Percentiles rank a stretch among this genome's conserved stretches.
Conservation (phyloP, 2,797 vertebrate genomes). For the Phataginus tetradactyla region DNA sequence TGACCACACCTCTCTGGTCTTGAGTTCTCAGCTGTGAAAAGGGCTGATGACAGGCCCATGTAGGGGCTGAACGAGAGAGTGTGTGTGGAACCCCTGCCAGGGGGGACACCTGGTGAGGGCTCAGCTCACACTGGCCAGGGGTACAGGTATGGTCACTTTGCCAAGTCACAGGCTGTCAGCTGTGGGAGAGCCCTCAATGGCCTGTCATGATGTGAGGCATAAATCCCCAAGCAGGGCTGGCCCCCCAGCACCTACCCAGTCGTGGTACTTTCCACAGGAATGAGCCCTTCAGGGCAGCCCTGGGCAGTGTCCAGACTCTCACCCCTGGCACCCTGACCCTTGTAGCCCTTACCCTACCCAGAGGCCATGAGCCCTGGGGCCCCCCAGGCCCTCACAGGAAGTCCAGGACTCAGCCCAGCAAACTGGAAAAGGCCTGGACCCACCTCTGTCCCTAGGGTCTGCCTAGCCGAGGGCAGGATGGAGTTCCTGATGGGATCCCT, state of each 20-base stretch:
- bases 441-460: neutral
- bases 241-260: neutral
- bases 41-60: neutral
- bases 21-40: conserved; percentile 30
- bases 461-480: neutral
- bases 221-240: conserved; percentile 9
- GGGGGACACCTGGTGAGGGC: neutral
- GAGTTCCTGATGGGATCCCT: neutral
- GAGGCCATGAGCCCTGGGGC: neutral
- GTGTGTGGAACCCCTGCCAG: neutral
- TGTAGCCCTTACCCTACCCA: neutral
- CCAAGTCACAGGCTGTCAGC: conserved; percentile 32
- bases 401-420: conserved; percentile 22
- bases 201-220: neutral
- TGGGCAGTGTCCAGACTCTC: neutral
- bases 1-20: neutral
- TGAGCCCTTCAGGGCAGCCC: neutral
- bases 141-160: neutral
- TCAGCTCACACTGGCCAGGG: neutral
- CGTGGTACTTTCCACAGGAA: conserved; percentile 1
- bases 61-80: neutral
- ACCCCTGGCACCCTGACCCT: neutral
- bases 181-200: neutral
- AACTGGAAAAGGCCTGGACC: neutral
- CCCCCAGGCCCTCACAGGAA: neutral